These are phyloP conservation scores for Elegia similella DNA, from an alignment of 2,888 invertebrate genomes.

Conservation along the genomic window DNA sequence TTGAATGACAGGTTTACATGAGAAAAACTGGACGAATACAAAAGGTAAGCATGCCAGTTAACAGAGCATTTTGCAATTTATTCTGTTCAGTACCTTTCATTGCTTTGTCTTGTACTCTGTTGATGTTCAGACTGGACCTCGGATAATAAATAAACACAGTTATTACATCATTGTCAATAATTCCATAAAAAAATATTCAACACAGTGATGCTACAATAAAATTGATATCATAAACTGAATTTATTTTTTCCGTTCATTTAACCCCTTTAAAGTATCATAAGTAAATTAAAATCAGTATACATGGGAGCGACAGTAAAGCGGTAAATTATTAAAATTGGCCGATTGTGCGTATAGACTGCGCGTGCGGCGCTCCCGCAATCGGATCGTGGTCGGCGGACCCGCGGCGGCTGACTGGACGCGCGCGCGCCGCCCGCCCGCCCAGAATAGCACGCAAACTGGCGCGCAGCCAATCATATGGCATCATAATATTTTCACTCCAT, in stretches of 20 bases:
- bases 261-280: neutral
- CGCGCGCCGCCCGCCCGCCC: constrained; percentile 66
- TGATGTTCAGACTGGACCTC: constrained; percentile 45
- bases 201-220: neutral
- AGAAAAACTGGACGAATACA: constrained; percentile 17
- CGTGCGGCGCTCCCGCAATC: constrained; percentile 27
- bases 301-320: neutral
- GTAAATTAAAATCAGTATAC: neutral
- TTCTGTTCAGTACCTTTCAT: constrained; percentile 59
- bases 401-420: constrained; percentile 68
- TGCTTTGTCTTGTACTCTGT: constrained; percentile 46
- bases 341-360: constrained; percentile 27
- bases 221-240: neutral
- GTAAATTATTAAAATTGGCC: constrained; percentile 22
- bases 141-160: constrained; percentile 40
- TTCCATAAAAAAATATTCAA: neutral
- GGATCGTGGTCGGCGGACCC: constrained; percentile 37
- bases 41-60: constrained; percentile 35
- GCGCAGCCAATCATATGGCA: constrained; percentile 56
- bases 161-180: constrained; percentile 22
- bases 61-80: constrained; percentile 23
- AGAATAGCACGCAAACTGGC: constrained; percentile 66
- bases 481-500: constrained; percentile 57
- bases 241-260: neutral
- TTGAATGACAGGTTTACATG: neutral